Base-by-base conservation (phyloP, 2,797 vertebrate species). In the Fundulus diaphanus region DNA sequence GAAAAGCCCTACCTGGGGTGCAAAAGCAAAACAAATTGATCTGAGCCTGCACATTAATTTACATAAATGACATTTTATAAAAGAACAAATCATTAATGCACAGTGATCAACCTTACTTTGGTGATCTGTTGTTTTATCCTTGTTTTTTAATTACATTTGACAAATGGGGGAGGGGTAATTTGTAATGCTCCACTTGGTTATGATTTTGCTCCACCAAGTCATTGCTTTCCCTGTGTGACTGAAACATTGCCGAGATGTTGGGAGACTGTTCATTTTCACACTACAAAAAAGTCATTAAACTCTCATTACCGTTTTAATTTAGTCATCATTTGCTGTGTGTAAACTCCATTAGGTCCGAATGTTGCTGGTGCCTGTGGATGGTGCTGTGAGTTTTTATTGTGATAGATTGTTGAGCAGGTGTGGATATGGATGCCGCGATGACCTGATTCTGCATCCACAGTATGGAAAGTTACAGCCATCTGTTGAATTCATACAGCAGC, bases 291-390 rank as follows among this genome's bases (percentile, higher is more conserved):
- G 72, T 80, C 72, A 90, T 88, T 78, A 81, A 77, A 81, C n/a
- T 63, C 65, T 72, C 73, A 85, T 90, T 79, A 79, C 65, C 33
- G 74, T 87, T 84, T 85, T 70, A 68, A 87, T 84, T 78, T 18
- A 78, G 49, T 46, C 52, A 40, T n/a, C 4, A 68, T 75, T 69
- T 75, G 15, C 51, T 46, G n/a, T 49, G 44, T 67, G 42, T 67
- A 65, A 69, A 76, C 81, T 27, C 20, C 49, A 52, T 69, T 24
- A 24, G 68, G 70, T 68, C 54, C 29, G 57, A 82, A 35, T 29
- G 44, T 9, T 67, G 33, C 29, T 16, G 40, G 51, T 61, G 79
- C 77, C 79, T 61, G 5, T 0, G 78, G 29, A 74, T 65, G 76
- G 82, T 68, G n/a, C 44, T 63, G 51, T 31, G 78, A 48, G 69